Percentiles rank a stretch among this genome's conserved stretches.
phyloP scores from a whole-genome alignment of 2,797 vertebrate genomes.

The Zenarchopterus dispar region DNA sequence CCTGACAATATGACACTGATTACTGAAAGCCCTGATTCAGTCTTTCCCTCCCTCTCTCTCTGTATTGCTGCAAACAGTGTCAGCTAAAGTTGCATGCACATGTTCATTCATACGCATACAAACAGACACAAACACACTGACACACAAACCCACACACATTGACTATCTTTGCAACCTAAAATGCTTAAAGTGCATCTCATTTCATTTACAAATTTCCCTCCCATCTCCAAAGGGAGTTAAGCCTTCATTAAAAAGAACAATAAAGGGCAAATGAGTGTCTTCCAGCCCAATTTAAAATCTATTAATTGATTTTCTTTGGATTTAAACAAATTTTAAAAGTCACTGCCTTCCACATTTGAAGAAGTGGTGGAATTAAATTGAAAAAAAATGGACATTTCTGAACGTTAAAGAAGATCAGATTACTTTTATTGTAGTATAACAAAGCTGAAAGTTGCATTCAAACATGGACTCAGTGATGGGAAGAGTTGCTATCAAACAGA shows the following conservation, averaged over 20 bases:
- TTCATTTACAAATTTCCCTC: constrained; percentile 59
- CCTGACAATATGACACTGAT: constrained; percentile 85
- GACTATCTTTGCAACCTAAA: constrained; percentile 44
- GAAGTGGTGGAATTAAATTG: constrained; percentile 49
- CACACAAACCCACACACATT: constrained; percentile 2
- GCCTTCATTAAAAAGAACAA: constrained; percentile 63
- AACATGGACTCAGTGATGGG: no score
- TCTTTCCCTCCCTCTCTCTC: constrained; percentile 70
- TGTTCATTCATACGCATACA: constrained; percentile 7
- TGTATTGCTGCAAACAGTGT: constrained; percentile 66
- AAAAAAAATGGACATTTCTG: constrained; percentile 65
- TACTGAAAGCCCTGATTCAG: constrained; percentile 83
- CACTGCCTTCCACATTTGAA: constrained; percentile 56
- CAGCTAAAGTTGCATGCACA: constrained; percentile 61
- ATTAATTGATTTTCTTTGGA: no score
- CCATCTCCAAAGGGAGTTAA: constrained; percentile 48
- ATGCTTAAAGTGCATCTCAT: constrained; percentile 69
- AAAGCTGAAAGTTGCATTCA: no score
- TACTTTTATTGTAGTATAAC: no score
- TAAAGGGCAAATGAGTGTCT: constrained; percentile 65
- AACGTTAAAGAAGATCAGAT: no score
- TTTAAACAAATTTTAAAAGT: constrained; percentile 23
- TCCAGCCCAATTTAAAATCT: constrained; percentile 22
- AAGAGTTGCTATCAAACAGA: no score
- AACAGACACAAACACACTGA: constrained; percentile 14